Evolutionary conservation across 2,113 vertebrate species (phyloP).

Genomic region (Capreolus pygargus): DNA sequence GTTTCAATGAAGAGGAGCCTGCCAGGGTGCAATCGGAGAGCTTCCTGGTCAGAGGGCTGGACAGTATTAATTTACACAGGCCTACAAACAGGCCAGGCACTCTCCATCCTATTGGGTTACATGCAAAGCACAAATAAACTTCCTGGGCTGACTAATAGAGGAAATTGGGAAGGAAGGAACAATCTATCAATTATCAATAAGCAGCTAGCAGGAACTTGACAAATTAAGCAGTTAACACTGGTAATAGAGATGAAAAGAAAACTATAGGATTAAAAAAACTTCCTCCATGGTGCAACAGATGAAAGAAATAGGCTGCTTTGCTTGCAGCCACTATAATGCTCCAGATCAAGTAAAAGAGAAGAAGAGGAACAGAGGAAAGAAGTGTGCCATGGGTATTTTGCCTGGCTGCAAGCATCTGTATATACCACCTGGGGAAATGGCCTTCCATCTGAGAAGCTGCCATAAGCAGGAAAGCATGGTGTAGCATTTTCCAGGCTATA

Average conservation of each 20-base stretch:
- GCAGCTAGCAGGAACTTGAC: conserved; percentile 59
- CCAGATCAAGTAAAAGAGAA: not conserved
- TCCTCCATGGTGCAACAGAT: not conserved
- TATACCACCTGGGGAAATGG: not conserved
- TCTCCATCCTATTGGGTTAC: conserved; percentile 79
- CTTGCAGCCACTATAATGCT: not conserved
- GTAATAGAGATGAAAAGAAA: conserved; percentile 50
- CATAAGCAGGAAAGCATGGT: too few relatives aligned
- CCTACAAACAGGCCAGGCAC: conserved; percentile 69
- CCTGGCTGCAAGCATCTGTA: rapidly evolving
- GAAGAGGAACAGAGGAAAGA: not conserved
- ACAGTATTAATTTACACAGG: conserved; percentile 81
- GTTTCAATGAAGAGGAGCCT: conserved; percentile 75
- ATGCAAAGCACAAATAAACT: conserved; percentile 75
- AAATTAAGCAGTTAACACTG: conserved; percentile 67
- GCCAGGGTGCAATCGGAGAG: conserved; percentile 78
- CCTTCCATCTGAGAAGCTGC: not conserved
- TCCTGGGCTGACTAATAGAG: conserved; percentile 83
- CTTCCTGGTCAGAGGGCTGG: conserved; percentile 73
- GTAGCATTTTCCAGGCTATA: rapidly evolving
- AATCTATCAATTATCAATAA: conserved; percentile 82
- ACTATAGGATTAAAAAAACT: not conserved
- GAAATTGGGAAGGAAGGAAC: conserved; percentile 84
- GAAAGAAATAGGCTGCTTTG: not conserved
- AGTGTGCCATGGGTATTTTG: rapidly evolving